Evolutionary conservation across 1,140 invertebrate species (phyloP).

Genomic region (Holotrichia oblita): DNA sequence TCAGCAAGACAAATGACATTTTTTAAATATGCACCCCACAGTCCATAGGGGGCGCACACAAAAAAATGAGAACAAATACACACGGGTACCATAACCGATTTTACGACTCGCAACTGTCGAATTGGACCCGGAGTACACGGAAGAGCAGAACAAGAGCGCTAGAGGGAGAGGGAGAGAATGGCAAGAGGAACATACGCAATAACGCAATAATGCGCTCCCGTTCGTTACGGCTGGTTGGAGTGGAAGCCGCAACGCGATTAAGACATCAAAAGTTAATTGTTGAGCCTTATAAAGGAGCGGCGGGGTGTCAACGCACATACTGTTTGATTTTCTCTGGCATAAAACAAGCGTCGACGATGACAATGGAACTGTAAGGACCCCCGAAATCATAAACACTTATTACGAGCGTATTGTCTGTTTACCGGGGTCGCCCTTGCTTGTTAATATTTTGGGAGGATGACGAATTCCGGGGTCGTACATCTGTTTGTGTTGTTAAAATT

Average conservation of each 20-base stretch:
- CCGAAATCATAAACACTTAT: conserved; percentile 34
- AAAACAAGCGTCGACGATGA: conserved; percentile 12
- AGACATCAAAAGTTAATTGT: conserved; percentile 36
- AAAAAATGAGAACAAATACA: conserved; percentile 19
- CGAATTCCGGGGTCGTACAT: not conserved
- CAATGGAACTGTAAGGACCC: conserved; percentile 6
- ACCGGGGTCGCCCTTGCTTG: not conserved
- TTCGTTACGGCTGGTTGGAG: conserved; percentile 4
- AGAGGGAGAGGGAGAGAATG: not conserved
- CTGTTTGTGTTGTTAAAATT: not conserved
- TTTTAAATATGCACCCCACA: conserved; percentile 25
- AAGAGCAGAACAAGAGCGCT: not conserved
- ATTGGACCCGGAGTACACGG: not conserved
- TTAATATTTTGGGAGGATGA: not conserved
- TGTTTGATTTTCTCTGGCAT: not conserved
- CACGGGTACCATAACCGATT: conserved; percentile 16
- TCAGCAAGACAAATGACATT: not conserved
- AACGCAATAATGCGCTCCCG: not conserved
- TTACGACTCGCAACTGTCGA: not conserved
- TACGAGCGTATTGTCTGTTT: conserved; percentile 11
- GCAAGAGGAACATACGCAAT: not conserved
- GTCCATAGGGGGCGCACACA: not conserved
- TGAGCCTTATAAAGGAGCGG: not conserved
- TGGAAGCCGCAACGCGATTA: conserved; percentile 27
- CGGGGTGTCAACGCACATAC: not conserved